These are phyloP conservation scores for Heliocidaris erythrogramma DNA, from an alignment of 35 echinoderm and acorn worm species.

Conservation along the genomic window DNA sequence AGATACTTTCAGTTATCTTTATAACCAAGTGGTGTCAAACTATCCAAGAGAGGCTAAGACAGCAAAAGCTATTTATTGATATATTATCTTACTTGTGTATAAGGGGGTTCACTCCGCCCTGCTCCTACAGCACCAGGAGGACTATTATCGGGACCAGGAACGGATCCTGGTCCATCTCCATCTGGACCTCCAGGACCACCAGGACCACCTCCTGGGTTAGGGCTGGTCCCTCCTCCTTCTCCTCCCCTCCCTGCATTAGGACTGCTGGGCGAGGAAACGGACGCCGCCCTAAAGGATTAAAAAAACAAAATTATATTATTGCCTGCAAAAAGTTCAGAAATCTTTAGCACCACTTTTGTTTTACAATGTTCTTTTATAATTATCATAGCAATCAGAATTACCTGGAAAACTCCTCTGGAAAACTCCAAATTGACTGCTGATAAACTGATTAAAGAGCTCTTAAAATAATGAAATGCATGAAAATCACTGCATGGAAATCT, in stretches of 20 bases:
- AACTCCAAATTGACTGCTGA: too few relatives aligned
- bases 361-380: too few relatives aligned
- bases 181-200: conserved; percentile 27
- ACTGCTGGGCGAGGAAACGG: conserved; percentile 13
- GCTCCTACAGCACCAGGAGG: not conserved
- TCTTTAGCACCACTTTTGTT: too few relatives aligned
- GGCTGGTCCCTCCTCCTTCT: not conserved
- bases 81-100: not conserved
- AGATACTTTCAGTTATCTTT: too few relatives aligned
- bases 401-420: too few relatives aligned
- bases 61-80: too few relatives aligned
- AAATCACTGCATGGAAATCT: too few relatives aligned
- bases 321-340: not conserved
- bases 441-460: too few relatives aligned
- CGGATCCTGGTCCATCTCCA: conserved; percentile 32
- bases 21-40: too few relatives aligned
- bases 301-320: not conserved
- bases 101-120: conserved; percentile 21
- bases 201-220: conserved; percentile 7
- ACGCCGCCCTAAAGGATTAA: not conserved
- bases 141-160: conserved; percentile 12
- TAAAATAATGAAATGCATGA: too few relatives aligned
- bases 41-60: too few relatives aligned
- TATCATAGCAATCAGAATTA: too few relatives aligned
- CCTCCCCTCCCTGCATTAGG: not conserved